Base-by-base conservation (phyloP, 2,888 invertebrate species). In the Cancer borealis region DNA sequence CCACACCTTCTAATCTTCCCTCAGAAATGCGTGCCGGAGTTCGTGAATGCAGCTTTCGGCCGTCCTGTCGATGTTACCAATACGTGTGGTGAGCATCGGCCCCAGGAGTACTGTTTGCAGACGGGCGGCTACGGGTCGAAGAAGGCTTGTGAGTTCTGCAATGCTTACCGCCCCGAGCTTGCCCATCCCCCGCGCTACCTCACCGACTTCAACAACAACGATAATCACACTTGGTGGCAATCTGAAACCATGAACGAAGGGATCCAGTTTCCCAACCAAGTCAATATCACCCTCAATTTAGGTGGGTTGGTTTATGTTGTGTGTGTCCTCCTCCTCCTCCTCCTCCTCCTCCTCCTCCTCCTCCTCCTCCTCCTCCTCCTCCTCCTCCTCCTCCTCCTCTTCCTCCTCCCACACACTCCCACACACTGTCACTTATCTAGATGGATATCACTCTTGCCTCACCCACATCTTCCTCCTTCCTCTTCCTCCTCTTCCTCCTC, bases 201-300 rank as follows among this genome's bases (percentile, higher is more conserved):
- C 96, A 99, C 99, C 3, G 99, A 99, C 96, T 97, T 98, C 96
- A 98, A 99, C 96, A 98, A 98, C 96, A 98, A 98, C 95, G 98
- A 98, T 96, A 98, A 98, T 96, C 98, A 98, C 96, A 99, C 99
- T 0, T 99, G 99, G 98, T 99, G 99, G 99, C 99, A 99, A 96
- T 99, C 99, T 0, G 99, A 99, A 96, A 99, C 99, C 3, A 99
- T 99, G 99, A 97, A 97, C 96, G 99, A 99, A 96, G 98, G 98
- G 47, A 98, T 99, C 93, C 98, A 99, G 96, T 98, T 98, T 96
- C 99, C 99, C 0, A 98, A 98, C 96, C 98, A 98, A 96, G 99
- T 99, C 96, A 99, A 99, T 97, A 97, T 99, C 95, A 99, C 99
- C 0, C 97, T 99, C 54, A 97, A 98, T 96, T 97, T 99, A 95